Evolutionary conservation across 1,140 invertebrate genomes (phyloP).

Genomic region (Lordiphosa stackelbergi): DNA sequence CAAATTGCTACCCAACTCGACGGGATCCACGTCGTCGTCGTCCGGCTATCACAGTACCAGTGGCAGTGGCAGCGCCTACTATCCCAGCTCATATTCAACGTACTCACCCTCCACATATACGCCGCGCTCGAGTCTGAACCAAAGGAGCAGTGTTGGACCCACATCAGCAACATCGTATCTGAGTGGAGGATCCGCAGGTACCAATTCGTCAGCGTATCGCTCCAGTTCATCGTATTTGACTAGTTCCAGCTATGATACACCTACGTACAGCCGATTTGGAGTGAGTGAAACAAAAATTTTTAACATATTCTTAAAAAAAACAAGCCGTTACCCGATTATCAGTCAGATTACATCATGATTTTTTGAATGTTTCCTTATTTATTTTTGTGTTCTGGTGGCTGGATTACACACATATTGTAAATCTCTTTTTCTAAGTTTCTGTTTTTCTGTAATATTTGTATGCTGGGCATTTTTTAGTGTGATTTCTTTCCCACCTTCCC

Average conservation of each 20-base stretch:
- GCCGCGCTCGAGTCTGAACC: constrained; percentile 40
- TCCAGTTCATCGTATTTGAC: constrained; percentile 57
- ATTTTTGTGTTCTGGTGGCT: constrained; percentile 6
- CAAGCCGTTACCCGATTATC: constrained; percentile 13
- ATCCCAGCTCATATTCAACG: constrained; percentile 52
- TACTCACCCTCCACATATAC: constrained; percentile 39
- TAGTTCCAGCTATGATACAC: constrained; percentile 66
- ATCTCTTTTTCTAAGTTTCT: constrained; percentile 2
- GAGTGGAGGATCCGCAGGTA: constrained; percentile 46
- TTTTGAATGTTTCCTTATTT: constrained; percentile 1
- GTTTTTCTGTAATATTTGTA: constrained; percentile 4
- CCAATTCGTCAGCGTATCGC: constrained; percentile 52
- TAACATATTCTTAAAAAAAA: not conserved
- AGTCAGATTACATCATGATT: constrained; percentile 9
- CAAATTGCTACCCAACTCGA: constrained; percentile 52
- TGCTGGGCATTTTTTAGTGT: not conserved
- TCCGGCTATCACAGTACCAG: constrained; percentile 31
- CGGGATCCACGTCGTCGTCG: constrained; percentile 27
- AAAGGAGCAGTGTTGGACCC: constrained; percentile 51
- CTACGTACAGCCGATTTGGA: constrained; percentile 72
- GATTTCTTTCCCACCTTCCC: not conserved
- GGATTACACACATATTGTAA: constrained; percentile 6
- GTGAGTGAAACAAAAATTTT: constrained; percentile 49
- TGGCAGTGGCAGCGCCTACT: constrained; percentile 48
- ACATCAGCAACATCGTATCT: constrained; percentile 44